phyloP scores from a whole-genome alignment of 2,797 vertebrate genomes.

The Choloepus didactylus region DNA sequence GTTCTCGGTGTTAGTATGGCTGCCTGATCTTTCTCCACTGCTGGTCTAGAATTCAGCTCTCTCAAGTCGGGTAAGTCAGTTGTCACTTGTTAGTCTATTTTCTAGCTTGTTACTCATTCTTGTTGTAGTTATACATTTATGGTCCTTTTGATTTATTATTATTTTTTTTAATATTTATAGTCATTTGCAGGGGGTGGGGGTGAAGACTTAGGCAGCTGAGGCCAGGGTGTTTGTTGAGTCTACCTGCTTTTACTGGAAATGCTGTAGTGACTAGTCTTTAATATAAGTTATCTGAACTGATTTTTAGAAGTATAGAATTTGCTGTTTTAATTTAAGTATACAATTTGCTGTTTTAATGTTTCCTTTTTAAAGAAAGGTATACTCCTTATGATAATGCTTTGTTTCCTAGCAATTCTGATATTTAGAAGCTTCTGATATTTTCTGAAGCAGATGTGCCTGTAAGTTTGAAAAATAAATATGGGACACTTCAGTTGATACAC shows the following conservation, averaged over 20 bases:
- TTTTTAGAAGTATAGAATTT: not conserved
- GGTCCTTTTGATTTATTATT: not conserved
- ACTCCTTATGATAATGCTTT: conserved; percentile 15
- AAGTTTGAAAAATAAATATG: conserved; percentile 58
- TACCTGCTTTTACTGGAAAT: not conserved
- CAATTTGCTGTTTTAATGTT: not conserved
- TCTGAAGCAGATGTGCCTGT: conserved; percentile 48
- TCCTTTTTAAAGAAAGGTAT: conserved; percentile 66
- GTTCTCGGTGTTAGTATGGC: not conserved
- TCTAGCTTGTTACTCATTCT: not conserved
- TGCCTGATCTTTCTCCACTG: not conserved
- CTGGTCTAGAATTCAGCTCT: not conserved
- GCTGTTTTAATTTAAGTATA: too few relatives aligned
- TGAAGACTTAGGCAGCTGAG: not conserved
- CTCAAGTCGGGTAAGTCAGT: not conserved
- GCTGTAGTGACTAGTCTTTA: not conserved
- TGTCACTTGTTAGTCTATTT: not conserved
- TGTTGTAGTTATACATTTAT: not conserved
- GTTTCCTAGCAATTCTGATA: conserved; percentile 57
- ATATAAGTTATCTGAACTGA: not conserved
- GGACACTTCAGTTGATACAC: not conserved
- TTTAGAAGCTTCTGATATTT: conserved; percentile 63
- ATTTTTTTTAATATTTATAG: not conserved
- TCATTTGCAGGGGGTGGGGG: not conserved
- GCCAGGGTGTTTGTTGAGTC: not conserved